Base-by-base conservation (phyloP, 2,888 invertebrate genomes). In the Hemistola chrysoprasaria region DNA sequence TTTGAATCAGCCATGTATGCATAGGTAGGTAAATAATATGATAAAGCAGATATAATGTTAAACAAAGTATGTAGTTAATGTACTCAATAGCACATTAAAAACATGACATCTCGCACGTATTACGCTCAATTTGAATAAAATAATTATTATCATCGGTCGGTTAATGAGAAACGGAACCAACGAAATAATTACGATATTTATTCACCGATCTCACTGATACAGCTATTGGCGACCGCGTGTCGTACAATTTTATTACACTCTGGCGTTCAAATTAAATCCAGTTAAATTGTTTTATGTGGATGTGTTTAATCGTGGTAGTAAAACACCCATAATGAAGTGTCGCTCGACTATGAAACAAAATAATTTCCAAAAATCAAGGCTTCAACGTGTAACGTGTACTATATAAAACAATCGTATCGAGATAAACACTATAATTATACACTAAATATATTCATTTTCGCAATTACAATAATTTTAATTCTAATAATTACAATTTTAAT, bases 201-300 rank as follows among this genome's bases (percentile, higher is more conserved):
- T 25, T 40, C 35, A 28, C 8, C 32, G 36, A 40, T 40, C 28
- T 26, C 45, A 29, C 39, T 31, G 39, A 38, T 40, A 31, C 25
- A 33, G 29, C 24, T 22, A 38, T 20, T 20, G 35, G 45, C 38
- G 40, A 52, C 50, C 44, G 51, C 46, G 38, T 53, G 53, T 62
- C 52, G 38, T 59, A 63, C 54, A 60, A 51, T 64, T 70, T 64
- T 65, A 70, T 67, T 53, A 65, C 59, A 53, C 55, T 56, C 58
- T 56, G 55, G 53, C 57, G 51, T 66, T 69, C 59, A 25, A 65
- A 67, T 67, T 65, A 62, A 66, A 62, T 59, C 51, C 53, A 52
- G 52, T 57, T 56, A 63, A 61, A 65, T 62, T 53, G 61, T 61
- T 62, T 65, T 62, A 60, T 57, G 59, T 57, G 54, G 50, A n/a